Percentiles rank a stretch among this genome's conserved stretches.
phyloP scores from a whole-genome alignment of 2,113 vertebrate genomes.

The Enhydra lutris region DNA sequence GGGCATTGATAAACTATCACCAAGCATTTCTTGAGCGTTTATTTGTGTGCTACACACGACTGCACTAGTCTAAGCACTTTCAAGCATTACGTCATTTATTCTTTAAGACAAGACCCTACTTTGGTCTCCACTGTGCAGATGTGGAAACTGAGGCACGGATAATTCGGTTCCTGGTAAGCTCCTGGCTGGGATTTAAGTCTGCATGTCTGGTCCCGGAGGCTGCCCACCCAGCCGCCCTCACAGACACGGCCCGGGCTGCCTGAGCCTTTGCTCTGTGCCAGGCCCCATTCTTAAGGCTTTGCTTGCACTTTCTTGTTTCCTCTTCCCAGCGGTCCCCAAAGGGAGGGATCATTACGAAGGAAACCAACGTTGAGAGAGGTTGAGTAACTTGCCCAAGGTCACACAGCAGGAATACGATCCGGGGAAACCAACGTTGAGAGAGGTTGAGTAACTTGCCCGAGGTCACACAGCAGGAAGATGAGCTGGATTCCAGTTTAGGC shows the following conservation, averaged over 20 bases:
- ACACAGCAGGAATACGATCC: background rate
- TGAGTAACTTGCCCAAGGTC: background rate
- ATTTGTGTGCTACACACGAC: background rate
- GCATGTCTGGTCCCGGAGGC: no score
- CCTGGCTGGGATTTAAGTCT: background rate
- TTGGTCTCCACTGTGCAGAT: background rate
- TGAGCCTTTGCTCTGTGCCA: background rate
- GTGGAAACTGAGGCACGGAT: background rate
- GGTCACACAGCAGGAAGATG: background rate
- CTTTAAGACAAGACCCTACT: background rate
- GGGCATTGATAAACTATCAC: no score
- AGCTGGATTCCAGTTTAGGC: background rate
- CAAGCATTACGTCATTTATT: background rate
- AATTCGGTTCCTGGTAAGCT: background rate
- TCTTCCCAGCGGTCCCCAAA: background rate
- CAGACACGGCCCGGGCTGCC: accelerated
- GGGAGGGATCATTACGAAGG: background rate
- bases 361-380: background rate
- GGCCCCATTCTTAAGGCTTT: background rate
- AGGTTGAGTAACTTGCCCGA: background rate
- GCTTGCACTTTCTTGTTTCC: background rate
- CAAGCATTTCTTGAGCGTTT: background rate
- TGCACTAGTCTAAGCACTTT: background rate
- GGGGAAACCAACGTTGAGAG: background rate
- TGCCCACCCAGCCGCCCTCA: background rate